Evolutionary conservation across 2,888 invertebrate species (phyloP).

Genomic region (Achlya flavicornis): DNA sequence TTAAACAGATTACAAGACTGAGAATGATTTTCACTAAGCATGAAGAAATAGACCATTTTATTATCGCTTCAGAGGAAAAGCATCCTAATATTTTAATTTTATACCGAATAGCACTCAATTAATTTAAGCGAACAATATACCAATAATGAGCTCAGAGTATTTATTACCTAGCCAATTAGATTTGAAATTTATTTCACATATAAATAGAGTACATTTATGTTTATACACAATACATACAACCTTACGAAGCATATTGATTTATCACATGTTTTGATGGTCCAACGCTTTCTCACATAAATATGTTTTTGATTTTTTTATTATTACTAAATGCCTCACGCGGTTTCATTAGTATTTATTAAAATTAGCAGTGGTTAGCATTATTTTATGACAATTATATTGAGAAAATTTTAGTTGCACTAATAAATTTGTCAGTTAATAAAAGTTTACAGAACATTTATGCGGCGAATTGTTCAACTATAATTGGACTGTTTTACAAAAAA

Average conservation of each 20-base stretch:
- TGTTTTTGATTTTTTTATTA: constrained; percentile 25
- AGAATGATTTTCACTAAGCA: background rate
- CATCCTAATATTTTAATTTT: constrained; percentile 1
- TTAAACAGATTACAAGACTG: background rate
- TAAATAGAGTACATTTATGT: constrained; percentile 17
- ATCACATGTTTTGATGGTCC: constrained; percentile 61
- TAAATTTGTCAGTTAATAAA: background rate
- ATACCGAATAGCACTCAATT: constrained; percentile 16
- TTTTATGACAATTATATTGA: background rate
- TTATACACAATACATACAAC: constrained; percentile 39
- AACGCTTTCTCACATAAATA: constrained; percentile 39
- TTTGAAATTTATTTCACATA: constrained; percentile 11
- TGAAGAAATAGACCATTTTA: background rate
- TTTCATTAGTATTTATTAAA: background rate
- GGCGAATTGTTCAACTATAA: background rate
- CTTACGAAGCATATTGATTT: constrained; percentile 53
- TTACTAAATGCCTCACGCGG: background rate
- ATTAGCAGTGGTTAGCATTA: no score
- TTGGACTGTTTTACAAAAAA: no score
- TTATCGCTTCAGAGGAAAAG: background rate
- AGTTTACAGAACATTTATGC: background rate
- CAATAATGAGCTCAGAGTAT: constrained; percentile 2
- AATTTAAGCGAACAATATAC: background rate
- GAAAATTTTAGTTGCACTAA: no score
- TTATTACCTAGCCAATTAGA: constrained; percentile 3